A percentile compares a stretch with the other conserved stretches of the same genome.
These are phyloP conservation scores for Echiichthys vipera DNA, from an alignment of 2,797 vertebrate species.

Conservation along the genomic window DNA sequence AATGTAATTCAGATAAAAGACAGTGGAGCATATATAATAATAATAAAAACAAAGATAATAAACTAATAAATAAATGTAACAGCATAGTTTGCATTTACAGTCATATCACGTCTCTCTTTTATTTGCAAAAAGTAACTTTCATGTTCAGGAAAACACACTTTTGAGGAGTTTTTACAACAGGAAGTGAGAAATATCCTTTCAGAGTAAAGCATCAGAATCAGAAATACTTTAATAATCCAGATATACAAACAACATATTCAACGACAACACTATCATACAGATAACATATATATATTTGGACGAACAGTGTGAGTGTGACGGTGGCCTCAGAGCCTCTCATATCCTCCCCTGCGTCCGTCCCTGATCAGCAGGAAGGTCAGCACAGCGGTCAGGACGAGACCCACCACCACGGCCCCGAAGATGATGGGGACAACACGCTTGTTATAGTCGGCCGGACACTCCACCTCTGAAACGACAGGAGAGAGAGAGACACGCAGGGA, in stretches of 20 bases:
- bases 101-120: background rate
- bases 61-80: background rate
- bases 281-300: too few species aligned
- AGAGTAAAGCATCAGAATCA: too few species aligned
- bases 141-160: background rate
- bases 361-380: slow-evolving; percentile 83
- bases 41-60: background rate
- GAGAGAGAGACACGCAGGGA: background rate
- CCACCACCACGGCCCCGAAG: slow-evolving; percentile 79
- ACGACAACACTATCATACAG: too few species aligned
- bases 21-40: background rate
- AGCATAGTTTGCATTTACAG: background rate
- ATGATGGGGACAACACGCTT: slow-evolving; percentile 80
- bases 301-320: too few species aligned
- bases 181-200: background rate
- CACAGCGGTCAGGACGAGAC: slow-evolving; percentile 81
- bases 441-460: slow-evolving; percentile 88
- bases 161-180: background rate
- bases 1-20: background rate
- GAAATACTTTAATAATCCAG: too few species aligned
- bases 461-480: slow-evolving; percentile 83
- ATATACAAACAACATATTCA: too few species aligned
- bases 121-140: background rate
- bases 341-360: slow-evolving; percentile 81
- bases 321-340: slow-evolving; percentile 83